phyloP scores from a whole-genome alignment of 2,113 vertebrate species.

The Chaetura pelagica region DNA sequence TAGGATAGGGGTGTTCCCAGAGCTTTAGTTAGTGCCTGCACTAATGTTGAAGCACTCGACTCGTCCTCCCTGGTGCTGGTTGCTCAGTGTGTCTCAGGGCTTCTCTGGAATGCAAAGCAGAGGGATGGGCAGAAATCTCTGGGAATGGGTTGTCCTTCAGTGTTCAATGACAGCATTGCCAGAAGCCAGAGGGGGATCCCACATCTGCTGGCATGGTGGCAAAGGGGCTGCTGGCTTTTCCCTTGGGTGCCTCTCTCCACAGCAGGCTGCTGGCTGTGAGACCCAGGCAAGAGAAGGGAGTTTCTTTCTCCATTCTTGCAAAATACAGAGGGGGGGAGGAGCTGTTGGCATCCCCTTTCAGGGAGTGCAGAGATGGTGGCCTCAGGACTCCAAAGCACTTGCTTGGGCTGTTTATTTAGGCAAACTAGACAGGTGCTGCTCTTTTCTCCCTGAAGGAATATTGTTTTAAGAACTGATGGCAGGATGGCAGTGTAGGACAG shows the following conservation, averaged over 20 bases:
- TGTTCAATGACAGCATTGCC: rapidly evolving
- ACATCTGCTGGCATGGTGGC: rapidly evolving
- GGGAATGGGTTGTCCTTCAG: too few species aligned
- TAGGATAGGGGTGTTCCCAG: not conserved
- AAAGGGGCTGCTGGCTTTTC: not conserved
- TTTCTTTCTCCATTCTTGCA: not conserved
- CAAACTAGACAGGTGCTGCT: not conserved
- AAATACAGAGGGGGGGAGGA: not conserved
- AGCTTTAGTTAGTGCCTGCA: not conserved
- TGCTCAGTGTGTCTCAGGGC: rapidly evolving
- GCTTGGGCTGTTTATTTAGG: not conserved
- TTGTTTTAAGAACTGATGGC: not conserved
- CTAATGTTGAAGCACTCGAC: not conserved
- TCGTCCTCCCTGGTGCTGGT: not conserved
- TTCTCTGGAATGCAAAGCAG: not conserved
- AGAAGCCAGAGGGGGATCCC: not conserved
- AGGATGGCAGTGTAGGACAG: conserved; percentile 1
- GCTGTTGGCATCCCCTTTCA: not conserved
- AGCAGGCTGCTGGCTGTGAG: not conserved
- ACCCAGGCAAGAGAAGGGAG: not conserved
- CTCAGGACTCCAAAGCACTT: not conserved
- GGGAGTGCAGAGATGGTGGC: rapidly evolving
- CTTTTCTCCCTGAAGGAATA: not conserved
- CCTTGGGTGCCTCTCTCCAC: not conserved
- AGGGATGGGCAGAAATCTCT: not conserved